Evolutionary conservation across 2,888 invertebrate genomes (phyloP), one percentile per base, ranked within the genome.

Genomic region (Augochlorella aurata): DNA sequence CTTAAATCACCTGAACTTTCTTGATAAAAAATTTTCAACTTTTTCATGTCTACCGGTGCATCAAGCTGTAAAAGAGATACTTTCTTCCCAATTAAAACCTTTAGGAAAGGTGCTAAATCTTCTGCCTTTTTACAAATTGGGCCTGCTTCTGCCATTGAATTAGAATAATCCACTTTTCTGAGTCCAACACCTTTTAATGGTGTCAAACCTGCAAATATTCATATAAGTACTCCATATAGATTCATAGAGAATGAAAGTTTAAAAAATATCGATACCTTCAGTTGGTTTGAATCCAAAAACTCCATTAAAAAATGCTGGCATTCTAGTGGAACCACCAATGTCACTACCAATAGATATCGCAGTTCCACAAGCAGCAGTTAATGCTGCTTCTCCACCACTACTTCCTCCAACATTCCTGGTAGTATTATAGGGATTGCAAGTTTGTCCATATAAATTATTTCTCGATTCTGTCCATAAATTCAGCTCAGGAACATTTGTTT

Each of bases 251-350:
- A n/a, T 44, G 38, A 16, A 14, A n/a, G 38, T 44, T 65, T 67
- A 58, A 50, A 94, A 94, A 95, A 90, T 54, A 74, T 7, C 29
- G 10, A 50, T 94, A 95, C 89, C 95, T 94, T 95, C 95, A 0
- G 96, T 96, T 3, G 97, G 96, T 92, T 98, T 98, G 91, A 97
- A 96, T 0, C 97, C 98, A 94, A 96, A 98, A 72, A 98, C 94
- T 0, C 98, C 98, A 94, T 97, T 98, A 94, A 96, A 98, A 93
- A 97, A 98, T 0, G 97, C 96, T 0, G 98, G 98, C 95, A 98
- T 98, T 50, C 99, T 95, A 68, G 98, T 97, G 7, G 98, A 98
- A 0, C 99, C 99, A n/a, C 99, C 99, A 89, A 99, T 98, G 93
- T 99, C 99, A 0, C 97, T 97, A 47, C 97, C 98, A 72, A 99